A percentile compares a stretch with the other conserved stretches of the same genome.
phyloP scores from a whole-genome alignment of 1,140 invertebrate species.

The Caenorhabditis briggsae region DNA sequence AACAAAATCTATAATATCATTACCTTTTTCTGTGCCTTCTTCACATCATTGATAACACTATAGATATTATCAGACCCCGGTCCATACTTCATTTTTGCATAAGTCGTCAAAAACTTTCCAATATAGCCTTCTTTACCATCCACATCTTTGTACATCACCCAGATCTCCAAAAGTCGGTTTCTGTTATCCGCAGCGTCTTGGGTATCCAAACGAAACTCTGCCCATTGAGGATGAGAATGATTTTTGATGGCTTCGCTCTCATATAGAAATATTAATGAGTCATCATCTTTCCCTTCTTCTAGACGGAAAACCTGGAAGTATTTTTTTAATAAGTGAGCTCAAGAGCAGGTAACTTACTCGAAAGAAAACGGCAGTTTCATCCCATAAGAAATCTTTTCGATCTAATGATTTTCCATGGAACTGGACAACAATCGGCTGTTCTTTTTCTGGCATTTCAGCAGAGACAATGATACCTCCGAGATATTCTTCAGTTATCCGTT shows the following conservation, averaged over 20 bases:
- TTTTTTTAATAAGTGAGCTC: not conserved
- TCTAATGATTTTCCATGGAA: slow-evolving; percentile 59
- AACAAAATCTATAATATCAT: not conserved
- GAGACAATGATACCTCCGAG: slow-evolving; percentile 42
- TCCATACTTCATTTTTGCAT: slow-evolving; percentile 64
- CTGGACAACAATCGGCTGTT: slow-evolving; percentile 61
- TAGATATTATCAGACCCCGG: slow-evolving; percentile 62
- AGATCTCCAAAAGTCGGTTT: slow-evolving; percentile 59
- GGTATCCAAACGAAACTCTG: slow-evolving; percentile 57
- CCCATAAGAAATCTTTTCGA: slow-evolving; percentile 60
- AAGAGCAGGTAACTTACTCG: slow-evolving; percentile 27
- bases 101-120: slow-evolving; percentile 62
- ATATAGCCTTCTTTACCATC: slow-evolving; percentile 65
- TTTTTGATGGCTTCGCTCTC: slow-evolving; percentile 62
- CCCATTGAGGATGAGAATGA: slow-evolving; percentile 63
- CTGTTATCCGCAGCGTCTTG: slow-evolving; percentile 61
- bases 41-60: slow-evolving; percentile 60
- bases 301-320: slow-evolving; percentile 59
- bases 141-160: slow-evolving; percentile 61
- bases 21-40: slow-evolving; percentile 61
- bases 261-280: slow-evolving; percentile 52
- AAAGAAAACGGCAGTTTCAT: slow-evolving; percentile 64
- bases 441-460: slow-evolving; percentile 58
- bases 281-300: slow-evolving; percentile 59
- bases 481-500: slow-evolving; percentile 23